Conservation (phyloP, 2,113 vertebrate genomes). For the Lanius ludovicianus region DNA sequence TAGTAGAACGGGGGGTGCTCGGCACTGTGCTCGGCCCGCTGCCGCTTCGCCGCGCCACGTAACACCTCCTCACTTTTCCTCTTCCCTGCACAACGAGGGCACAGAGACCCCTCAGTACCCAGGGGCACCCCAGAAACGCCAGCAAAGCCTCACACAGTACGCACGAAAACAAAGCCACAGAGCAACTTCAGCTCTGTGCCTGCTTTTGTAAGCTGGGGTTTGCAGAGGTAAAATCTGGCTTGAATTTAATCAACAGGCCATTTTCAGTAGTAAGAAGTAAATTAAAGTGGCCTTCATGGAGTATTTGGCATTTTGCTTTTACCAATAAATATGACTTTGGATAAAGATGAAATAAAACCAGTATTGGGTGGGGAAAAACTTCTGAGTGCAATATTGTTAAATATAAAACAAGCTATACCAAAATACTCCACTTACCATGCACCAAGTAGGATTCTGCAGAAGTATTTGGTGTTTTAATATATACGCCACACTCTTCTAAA, state of each 20-base stretch:
- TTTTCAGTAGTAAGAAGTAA: not conserved
- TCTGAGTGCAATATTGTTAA: not conserved
- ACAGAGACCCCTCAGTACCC: not conserved
- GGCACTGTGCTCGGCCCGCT: slow-evolving; percentile 76
- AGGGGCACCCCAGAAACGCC: not conserved
- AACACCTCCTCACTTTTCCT: slow-evolving; percentile 81
- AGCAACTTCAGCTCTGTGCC: not conserved
- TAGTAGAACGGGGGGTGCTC: slow-evolving; percentile 97
- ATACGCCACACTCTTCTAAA: slow-evolving; percentile 88
- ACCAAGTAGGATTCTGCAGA: slow-evolving; percentile 51
- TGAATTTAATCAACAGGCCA: not conserved
- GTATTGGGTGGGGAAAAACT: not conserved
- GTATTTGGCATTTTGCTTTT: not conserved
- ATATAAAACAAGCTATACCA: not conserved
- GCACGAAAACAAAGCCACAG: accelerated
- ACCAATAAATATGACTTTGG: not conserved
- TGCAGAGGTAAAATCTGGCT: not conserved
- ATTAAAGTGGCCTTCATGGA: not conserved
- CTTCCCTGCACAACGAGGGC: slow-evolving; percentile 78
- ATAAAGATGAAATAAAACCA: not conserved
- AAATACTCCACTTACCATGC: slow-evolving; percentile 60
- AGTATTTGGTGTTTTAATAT: slow-evolving; percentile 83
- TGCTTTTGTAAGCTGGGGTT: not conserved
- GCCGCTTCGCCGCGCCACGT: slow-evolving; percentile 78
- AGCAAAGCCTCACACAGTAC: not conserved